Base-by-base conservation (phyloP, 2,888 invertebrate genomes). In the Toxonevra muliebris region DNA sequence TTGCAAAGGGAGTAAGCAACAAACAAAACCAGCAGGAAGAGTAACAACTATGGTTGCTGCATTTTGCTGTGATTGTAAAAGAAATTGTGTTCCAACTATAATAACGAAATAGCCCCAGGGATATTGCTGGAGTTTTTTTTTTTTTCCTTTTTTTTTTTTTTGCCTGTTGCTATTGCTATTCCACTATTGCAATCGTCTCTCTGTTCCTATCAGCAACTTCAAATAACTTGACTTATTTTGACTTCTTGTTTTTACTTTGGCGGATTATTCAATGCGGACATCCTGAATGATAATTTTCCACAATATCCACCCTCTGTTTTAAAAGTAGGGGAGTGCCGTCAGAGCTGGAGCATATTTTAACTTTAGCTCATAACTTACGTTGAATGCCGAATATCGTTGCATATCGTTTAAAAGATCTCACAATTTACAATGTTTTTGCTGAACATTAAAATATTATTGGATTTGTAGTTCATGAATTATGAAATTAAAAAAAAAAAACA, bases 51-150 rank as follows among this genome's bases (percentile, higher is more conserved):
- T 17, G 15, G 7, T 17, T 17, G 54, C 54, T 12, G n/a, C 54
- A 19, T 17, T 13, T 54, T 30, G 54, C 54, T 54, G 54, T 54
- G 20, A 54, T 54, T 54, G 54, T 15, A 17, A 20, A 12, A 71
- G 75, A 75, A 78, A 77, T 71, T 76, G 77, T 75, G 74, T 3
- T 17, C 73, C 75, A 77, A 79, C 76, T 76, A 78, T 77, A 76
- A 77, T 77, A 77, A 79, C 76, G 76, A 76, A 77, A 79, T 79
- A 78, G 77, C 79, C 76, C 70, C 76, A 73, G 79, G 74, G 77
- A 73, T 77, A 75, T 73, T 75, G 20, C 43, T 17, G 19, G 11
- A 15, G 1, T 10, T 2, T 15, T 12, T 45, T 12, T 45, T 45
- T 11, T 13, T 12, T 45, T 13, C 11, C 10, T 15, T 3, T 5